Percentiles rank a stretch among this genome's conserved stretches.
These are phyloP conservation scores for Drosophila erecta DNA, from an alignment of 1,140 invertebrate species.

Conservation along the genomic window DNA sequence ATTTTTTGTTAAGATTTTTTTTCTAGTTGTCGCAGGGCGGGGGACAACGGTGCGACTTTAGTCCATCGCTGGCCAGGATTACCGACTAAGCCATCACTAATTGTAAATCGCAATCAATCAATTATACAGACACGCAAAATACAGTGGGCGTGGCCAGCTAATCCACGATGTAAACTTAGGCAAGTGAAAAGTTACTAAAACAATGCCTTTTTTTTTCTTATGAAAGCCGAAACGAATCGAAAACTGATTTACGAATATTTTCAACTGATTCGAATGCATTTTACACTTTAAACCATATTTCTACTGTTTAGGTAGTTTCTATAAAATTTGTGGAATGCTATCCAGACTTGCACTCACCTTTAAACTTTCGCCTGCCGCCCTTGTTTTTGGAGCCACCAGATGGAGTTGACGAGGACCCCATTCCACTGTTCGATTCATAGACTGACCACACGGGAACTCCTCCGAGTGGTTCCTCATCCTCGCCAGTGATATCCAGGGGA, in stretches of 20 bases:
- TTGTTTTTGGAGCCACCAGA: constrained; percentile 78
- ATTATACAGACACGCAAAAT: constrained; percentile 15
- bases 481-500: constrained; percentile 89
- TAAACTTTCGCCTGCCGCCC: constrained; percentile 85
- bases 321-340: no score
- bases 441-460: constrained; percentile 63
- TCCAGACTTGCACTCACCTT: constrained; percentile 74
- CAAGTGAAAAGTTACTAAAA: not conserved
- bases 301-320: no score
- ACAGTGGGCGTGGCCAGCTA: constrained; percentile 30
- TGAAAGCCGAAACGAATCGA: no score
- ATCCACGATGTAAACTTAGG: constrained; percentile 40
- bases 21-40: constrained; percentile 35
- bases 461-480: constrained; percentile 69
- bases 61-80: constrained; percentile 37
- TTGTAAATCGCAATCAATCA: constrained; percentile 56
- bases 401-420: constrained; percentile 18
- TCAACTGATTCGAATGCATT: no score
- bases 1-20: constrained; percentile 27
- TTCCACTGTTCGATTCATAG: constrained; percentile 40
- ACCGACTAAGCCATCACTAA: constrained; percentile 46
- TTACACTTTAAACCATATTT: no score
- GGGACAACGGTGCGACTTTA: constrained; percentile 18
- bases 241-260: not conserved
- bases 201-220: not conserved